Evolutionary conservation across 2,888 invertebrate species (phyloP).

Genomic region (Apamea crenata): DNA sequence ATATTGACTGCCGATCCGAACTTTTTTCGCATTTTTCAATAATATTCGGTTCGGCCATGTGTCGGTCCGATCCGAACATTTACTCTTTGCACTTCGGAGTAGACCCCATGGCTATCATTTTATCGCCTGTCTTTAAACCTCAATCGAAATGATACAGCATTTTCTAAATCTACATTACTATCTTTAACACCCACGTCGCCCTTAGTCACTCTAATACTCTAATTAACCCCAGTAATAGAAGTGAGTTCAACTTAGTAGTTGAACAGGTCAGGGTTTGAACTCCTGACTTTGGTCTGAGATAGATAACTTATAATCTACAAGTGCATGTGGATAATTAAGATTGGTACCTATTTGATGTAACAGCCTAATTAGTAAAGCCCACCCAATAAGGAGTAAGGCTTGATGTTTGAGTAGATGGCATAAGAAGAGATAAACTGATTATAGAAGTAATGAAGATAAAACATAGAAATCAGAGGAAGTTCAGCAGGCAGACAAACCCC

Average conservation of each 20-base stretch:
- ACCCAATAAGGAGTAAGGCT: not conserved
- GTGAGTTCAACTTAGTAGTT: not conserved
- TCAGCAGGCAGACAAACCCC: too few species aligned
- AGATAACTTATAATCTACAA: constrained; percentile 27
- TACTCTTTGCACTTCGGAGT: too few species aligned
- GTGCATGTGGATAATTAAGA: constrained; percentile 24
- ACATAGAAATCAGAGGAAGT: not conserved
- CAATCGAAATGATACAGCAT: too few species aligned
- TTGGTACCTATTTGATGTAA: not conserved
- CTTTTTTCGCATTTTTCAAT: too few species aligned
- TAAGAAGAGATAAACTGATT: not conserved
- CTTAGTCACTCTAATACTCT: constrained; percentile 22
- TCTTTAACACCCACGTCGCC: not conserved
- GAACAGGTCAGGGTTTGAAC: constrained; percentile 48
- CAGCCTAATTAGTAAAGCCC: not conserved
- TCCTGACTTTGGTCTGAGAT: constrained; percentile 29
- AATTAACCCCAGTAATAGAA: constrained; percentile 38
- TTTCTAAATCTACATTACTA: not conserved
- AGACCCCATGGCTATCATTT: too few species aligned
- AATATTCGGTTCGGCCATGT: too few species aligned
- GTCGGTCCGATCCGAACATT: too few species aligned
- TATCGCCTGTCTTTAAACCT: too few species aligned
- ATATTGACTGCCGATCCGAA: too few species aligned
- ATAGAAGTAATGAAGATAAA: not conserved
- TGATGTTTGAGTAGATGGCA: too few species aligned